Conservation (phyloP, 1,140 invertebrate genomes). For the Drosophila santomea region DNA sequence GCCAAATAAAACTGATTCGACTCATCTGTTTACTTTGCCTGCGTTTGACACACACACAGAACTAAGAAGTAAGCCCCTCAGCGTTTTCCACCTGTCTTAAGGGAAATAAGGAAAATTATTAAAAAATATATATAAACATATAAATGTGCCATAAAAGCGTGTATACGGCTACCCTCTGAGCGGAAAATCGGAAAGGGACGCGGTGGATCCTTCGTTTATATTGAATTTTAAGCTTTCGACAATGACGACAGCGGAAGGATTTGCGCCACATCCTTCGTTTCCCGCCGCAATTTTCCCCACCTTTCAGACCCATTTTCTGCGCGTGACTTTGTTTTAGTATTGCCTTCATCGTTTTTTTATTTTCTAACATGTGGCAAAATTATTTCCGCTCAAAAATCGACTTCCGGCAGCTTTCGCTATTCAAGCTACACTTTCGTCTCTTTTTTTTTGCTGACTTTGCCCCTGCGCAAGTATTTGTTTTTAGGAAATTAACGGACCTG, state of each 20-base stretch:
- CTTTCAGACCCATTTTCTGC: constrained; percentile 2
- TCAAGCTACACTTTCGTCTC: constrained; percentile 27
- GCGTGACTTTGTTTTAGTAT: constrained; percentile 59
- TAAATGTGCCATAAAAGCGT: not conserved
- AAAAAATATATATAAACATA: constrained; percentile 6
- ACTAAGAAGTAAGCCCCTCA: not conserved
- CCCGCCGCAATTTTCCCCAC: not conserved
- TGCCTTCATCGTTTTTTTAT: constrained; percentile 32
- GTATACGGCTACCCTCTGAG: not conserved
- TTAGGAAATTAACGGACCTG: constrained; percentile 55
- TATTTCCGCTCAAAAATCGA: constrained; percentile 80
- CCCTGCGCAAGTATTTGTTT: constrained; percentile 17
- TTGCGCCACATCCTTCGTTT: constrained; percentile 31
- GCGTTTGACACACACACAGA: not conserved
- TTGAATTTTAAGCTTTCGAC: constrained; percentile 70
- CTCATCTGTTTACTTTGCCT: not conserved
- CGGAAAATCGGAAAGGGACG: constrained; percentile 1
- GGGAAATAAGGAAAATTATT: constrained; percentile 27
- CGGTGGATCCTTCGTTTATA: constrained; percentile 49
- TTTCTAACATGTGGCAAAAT: constrained; percentile 78
- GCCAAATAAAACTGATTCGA: not conserved
- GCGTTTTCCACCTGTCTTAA: not conserved
- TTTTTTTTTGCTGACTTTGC: not conserved
- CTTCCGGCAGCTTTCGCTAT: constrained; percentile 56
- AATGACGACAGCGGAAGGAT: constrained; percentile 56